Percentiles rank a stretch among this genome's conserved stretches.
phyloP scores from a whole-genome alignment of 2,113 vertebrate species.

The Etheostoma cragini region DNA sequence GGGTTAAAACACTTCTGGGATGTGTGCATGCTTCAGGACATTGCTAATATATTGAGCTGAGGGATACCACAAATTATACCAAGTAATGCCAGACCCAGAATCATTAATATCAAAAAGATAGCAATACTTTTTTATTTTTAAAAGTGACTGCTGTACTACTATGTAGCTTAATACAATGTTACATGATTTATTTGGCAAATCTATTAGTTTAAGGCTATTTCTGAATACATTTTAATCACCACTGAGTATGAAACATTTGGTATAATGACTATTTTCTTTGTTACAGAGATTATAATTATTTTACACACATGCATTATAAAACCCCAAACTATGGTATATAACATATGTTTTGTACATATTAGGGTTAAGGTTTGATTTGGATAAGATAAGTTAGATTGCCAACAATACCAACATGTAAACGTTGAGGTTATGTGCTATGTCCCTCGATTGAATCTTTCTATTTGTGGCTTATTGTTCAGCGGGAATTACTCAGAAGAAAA shows the following conservation, averaged over 20 bases:
- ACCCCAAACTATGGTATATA: no score
- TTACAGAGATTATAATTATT: no score
- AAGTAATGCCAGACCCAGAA: no score
- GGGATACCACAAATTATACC: neutral
- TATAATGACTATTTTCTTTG: no score
- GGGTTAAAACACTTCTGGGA: neutral
- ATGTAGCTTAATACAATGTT: neutral
- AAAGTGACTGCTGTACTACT: neutral
- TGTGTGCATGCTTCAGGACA: neutral
- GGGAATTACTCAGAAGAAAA: neutral
- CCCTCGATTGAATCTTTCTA: neutral
- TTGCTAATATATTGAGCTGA: neutral
- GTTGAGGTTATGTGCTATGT: neutral
- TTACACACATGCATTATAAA: no score
- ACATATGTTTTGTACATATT: no score
- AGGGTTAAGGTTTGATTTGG: neutral
- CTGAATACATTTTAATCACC: no score
- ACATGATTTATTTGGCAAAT: no score
- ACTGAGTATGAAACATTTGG: no score
- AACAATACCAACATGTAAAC: neutral
- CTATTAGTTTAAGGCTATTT: no score
- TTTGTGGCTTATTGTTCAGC: neutral
- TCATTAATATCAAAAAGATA: no score
- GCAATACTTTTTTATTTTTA: neutral
- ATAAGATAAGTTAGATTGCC: neutral